These are phyloP conservation scores for Austrofundulus limnaeus DNA, from an alignment of 2,113 vertebrate species.

Conservation along the genomic window DNA sequence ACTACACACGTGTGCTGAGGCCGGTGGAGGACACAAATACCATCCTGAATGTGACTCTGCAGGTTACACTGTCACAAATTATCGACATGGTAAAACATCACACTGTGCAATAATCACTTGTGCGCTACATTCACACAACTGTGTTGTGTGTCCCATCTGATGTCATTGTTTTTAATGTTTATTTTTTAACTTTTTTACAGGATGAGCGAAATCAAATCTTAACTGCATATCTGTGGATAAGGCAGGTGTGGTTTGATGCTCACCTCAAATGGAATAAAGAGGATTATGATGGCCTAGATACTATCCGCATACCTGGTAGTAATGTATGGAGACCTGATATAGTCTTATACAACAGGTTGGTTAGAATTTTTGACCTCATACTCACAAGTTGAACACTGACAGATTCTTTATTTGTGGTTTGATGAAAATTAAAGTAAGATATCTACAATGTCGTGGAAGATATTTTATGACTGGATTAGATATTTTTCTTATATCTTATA, in stretches of 20 bases:
- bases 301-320: conserved; percentile 90
- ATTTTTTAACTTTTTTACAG: conserved; percentile 54
- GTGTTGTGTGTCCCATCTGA: neutral
- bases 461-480: too few relatives aligned
- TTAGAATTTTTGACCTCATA: conserved; percentile 63
- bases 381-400: neutral
- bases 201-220: conserved; percentile 79
- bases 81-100: conserved; percentile 87
- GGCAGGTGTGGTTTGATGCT: conserved; percentile 88
- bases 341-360: conserved; percentile 93
- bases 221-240: conserved; percentile 87
- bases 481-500: too few relatives aligned
- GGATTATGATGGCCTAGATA: conserved; percentile 87
- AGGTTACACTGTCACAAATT: conserved; percentile 90
- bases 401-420: too few relatives aligned
- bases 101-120: neutral
- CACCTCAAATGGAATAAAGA: conserved; percentile 87
- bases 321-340: conserved; percentile 92
- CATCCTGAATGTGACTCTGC: conserved; percentile 88
- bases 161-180: neutral
- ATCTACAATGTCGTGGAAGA: too few relatives aligned
- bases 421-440: too few relatives aligned
- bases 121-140: neutral
- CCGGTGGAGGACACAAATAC: conserved; percentile 88
- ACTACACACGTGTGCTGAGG: conserved; percentile 88